Evolutionary conservation across 2,888 invertebrate genomes (phyloP), one percentile per base, ranked within the genome.

Genomic region (Limenitis camilla): DNA sequence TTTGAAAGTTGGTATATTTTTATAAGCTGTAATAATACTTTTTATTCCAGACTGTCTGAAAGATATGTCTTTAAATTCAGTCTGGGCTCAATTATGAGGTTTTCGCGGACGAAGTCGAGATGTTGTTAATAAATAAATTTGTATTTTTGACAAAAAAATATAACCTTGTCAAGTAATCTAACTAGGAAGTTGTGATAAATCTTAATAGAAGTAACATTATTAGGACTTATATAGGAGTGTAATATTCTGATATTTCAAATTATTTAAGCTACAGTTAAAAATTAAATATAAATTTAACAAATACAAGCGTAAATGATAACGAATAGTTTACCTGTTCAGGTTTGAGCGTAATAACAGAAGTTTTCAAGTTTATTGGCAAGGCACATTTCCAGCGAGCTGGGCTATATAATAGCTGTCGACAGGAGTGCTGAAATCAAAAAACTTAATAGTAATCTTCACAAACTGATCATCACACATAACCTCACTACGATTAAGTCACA

Each of bases 321-420:
- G 35, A 38, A 36, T 36, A 39, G 38, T 61, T 62, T 68, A 86
- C 86, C 73, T 84, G 79, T 48, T 84, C 84, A 59, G 79, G 64
- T 76, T 74, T 78, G 35, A 72, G 55, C 40, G 71, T 59, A 44
- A 72, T 59, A 40, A 75, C 63, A 60, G 80, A 66, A 42, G 78
- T 68, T 71, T 84, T 86, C 44, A 81, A 59, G 66, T 78, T 76
- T 51, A 74, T 63, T 42, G 85, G 81, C 56, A 86, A 58, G 53
- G 68, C 71, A 70, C 76, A 73, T 74, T 86, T 87, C 87, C 87
- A 87, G 58, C 86, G 78, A 46, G 84, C 81, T 40, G 86, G 73
- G 61, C 75, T 81, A 63, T 79, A 80, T 60, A 86, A 54, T 64
- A 87, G 71, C 64, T 85, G 85, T 70, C 86, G 80, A 75, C 79